Percentiles rank a stretch among this genome's conserved stretches.
These are phyloP conservation scores for Pocillopora meandrina DNA, from an alignment of 92 coral and sea anemone genomes.

Conservation along the genomic window DNA sequence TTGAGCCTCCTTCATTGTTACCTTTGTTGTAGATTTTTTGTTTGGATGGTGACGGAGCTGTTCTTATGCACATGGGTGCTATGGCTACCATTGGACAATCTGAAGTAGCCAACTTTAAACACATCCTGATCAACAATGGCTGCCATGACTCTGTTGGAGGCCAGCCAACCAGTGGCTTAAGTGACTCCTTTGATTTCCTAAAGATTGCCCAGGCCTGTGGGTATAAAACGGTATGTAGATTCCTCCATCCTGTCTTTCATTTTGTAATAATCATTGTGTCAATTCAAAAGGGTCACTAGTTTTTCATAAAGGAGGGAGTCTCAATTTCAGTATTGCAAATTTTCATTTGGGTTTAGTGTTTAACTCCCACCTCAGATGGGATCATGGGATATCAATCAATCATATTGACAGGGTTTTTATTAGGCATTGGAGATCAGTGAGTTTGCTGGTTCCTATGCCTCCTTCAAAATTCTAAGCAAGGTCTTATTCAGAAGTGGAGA, in stretches of 20 bases:
- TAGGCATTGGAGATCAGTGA: too few relatives aligned
- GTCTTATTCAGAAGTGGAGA: too few relatives aligned
- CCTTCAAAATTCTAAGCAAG: too few relatives aligned
- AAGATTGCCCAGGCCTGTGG: constrained; percentile 85
- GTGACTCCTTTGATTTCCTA: constrained; percentile 70
- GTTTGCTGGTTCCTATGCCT: too few relatives aligned
- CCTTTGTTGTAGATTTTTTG: constrained; percentile 73
- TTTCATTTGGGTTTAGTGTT: too few relatives aligned
- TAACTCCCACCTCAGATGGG: too few relatives aligned
- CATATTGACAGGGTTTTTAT: too few relatives aligned
- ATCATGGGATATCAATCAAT: too few relatives aligned
- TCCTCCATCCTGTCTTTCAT: background rate
- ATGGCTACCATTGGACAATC: constrained; percentile 86
- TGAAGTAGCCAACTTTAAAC: constrained; percentile 81
- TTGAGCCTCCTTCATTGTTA: background rate
- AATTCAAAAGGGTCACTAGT: too few relatives aligned
- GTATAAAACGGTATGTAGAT: constrained; percentile 68
- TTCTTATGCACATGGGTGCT: constrained; percentile 94
- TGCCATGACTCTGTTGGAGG: constrained; percentile 98
- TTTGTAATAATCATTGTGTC: too few relatives aligned
- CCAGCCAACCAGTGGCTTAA: constrained; percentile 84
- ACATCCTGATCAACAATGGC: constrained; percentile 89
- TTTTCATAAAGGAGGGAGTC: too few relatives aligned
- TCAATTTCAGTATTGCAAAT: too few relatives aligned
- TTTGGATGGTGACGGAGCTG: constrained; percentile 96